Base-by-base conservation (phyloP, 2,888 invertebrate species). In the Imbricaverruca yamaguchii region DNA sequence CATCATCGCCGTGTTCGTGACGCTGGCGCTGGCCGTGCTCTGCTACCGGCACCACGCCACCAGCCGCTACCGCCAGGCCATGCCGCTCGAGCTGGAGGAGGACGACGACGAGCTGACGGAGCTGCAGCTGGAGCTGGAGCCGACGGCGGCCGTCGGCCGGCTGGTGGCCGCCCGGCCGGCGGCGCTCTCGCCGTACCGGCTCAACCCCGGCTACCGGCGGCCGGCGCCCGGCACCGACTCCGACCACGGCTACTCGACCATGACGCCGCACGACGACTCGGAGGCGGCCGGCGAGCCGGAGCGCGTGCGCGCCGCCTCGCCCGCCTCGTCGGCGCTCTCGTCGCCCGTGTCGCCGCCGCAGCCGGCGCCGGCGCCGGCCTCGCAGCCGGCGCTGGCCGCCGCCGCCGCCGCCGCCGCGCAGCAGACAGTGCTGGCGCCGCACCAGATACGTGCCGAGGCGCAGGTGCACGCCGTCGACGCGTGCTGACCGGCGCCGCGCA, bases 231-330 rank as follows among this genome's bases (percentile, higher is more conserved):
- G 93, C 0, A 92, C 92, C 78, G 93, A 93, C 85, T 95, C 94
- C n/a, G 97, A 97, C 88, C 95, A 96, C 86, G 97, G 97, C 3
- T 97, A 97, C 87, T 95, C 95, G 7, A 95, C 95, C 0, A 95
- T 95, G 95, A 95, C 95, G 0, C 94, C 94, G 1, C 94, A 95
- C 85, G 95, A 95, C 86, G 95, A 95, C 86, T 94, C 93, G 0
- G 94, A 95, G 74, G 53, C 74, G 21, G 53, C 74, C 53, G 69
- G 69, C 15, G 69, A 69, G 69, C 69, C 69, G 69, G 69, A 69
- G 39, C 39, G 39, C 25, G 69, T 69, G 39, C 74, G 74, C 53
- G 74, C 74, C 74, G 74, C 53, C 74, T 74, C 74, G 53, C 74
- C 74, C 2, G 74, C 74, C 53, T 74, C 74, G 55, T 74, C 74